Conservation (phyloP, 2,888 invertebrate genomes). For the Ormyrus rosae region DNA sequence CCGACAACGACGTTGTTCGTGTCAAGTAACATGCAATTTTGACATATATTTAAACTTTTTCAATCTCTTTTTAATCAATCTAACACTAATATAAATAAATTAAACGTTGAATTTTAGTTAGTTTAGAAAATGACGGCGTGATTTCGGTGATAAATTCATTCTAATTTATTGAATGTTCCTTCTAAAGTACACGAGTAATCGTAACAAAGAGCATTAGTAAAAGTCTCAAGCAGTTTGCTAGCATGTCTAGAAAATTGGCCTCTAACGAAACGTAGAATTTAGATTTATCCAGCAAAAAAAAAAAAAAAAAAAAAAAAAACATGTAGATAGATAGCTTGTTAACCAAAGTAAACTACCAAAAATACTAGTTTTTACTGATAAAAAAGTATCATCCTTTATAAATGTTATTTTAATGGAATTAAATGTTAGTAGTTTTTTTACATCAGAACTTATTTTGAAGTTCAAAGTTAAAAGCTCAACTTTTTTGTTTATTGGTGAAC, state of each 20-base stretch:
- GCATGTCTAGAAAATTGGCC: slow-evolving; percentile 7
- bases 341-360: not conserved
- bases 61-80: slow-evolving; percentile 12
- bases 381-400: not conserved
- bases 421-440: not conserved
- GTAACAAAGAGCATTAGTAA: not conserved
- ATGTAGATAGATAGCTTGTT: slow-evolving; percentile 23
- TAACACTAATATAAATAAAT: not conserved
- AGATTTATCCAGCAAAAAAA: not conserved
- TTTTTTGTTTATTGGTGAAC: not conserved
- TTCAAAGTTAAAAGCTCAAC: slow-evolving; percentile 13
- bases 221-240: slow-evolving; percentile 11
- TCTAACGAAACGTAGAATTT: slow-evolving; percentile 12
- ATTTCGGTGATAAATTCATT: not conserved
- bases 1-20: not conserved
- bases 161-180: slow-evolving; percentile 19
- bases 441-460: not conserved
- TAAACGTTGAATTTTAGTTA: not conserved
- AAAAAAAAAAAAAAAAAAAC: not conserved
- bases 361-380: not conserved
- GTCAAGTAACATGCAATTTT: slow-evolving; percentile 17
- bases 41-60: too few relatives aligned
- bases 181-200: slow-evolving; percentile 13
- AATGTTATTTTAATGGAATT: not conserved
- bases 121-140: slow-evolving; percentile 17